Percentiles rank a stretch among this genome's conserved stretches.
Conservation (phyloP, 1,140 invertebrate genomes). For the Psix sp. region DNA sequence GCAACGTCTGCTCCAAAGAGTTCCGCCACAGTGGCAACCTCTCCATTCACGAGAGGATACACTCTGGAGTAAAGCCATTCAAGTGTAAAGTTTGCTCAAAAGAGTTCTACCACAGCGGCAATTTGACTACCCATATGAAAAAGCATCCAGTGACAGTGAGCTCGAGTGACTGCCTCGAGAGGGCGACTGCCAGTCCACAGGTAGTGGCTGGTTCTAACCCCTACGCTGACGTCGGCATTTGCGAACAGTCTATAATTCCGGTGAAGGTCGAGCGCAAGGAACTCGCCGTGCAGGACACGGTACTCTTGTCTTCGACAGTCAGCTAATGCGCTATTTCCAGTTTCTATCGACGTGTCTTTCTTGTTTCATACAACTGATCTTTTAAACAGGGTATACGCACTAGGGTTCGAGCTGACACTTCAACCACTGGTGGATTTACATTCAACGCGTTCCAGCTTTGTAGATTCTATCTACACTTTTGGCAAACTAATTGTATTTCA, state of each 20-base stretch:
- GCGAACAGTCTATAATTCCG: slow-evolving; percentile 29
- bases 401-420: neutral
- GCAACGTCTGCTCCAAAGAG: slow-evolving; percentile 77
- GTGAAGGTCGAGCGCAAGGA: slow-evolving; percentile 49
- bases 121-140: slow-evolving; percentile 77
- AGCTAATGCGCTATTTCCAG: slow-evolving; percentile 45
- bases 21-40: slow-evolving; percentile 79
- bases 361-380: slow-evolving; percentile 3
- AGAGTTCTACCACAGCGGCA: slow-evolving; percentile 82
- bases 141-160: slow-evolving; percentile 65
- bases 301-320: slow-evolving; percentile 38
- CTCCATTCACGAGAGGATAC: slow-evolving; percentile 78
- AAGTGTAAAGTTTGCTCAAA: slow-evolving; percentile 84
- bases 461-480: too few species aligned
- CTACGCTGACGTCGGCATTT: slow-evolving; percentile 19
- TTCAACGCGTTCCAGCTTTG: too few species aligned
- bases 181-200: slow-evolving; percentile 17
- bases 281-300: slow-evolving; percentile 32
- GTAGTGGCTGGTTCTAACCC: slow-evolving; percentile 16
- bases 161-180: slow-evolving; percentile 31
- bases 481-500: too few species aligned
- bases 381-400: slow-evolving; percentile 31
- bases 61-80: slow-evolving; percentile 79
- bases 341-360: slow-evolving; percentile 46
- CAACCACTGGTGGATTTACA: neutral